Conservation (phyloP, 2,113 vertebrate species). For the Ciconia maguari region DNA sequence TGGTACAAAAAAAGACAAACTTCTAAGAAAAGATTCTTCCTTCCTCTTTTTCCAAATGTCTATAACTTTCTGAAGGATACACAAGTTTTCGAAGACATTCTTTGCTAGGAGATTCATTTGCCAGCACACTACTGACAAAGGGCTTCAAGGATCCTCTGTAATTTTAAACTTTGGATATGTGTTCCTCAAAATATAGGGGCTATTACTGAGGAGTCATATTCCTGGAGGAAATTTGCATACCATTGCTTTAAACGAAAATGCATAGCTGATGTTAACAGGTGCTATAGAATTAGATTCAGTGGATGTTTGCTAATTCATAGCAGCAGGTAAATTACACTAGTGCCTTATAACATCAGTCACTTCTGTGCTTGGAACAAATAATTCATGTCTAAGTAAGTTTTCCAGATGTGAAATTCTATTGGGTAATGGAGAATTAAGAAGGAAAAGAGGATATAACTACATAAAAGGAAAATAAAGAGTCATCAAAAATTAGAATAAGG, state of each 20-base stretch:
- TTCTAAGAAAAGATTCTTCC: background rate
- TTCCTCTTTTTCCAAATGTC: background rate
- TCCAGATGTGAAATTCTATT: background rate
- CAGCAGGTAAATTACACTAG: background rate
- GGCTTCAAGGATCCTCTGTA: background rate
- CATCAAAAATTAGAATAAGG: background rate
- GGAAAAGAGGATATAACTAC: background rate
- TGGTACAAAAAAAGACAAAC: background rate
- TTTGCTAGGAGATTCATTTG: background rate
- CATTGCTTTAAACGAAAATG: background rate
- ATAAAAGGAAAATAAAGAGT: background rate
- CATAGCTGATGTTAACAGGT: background rate
- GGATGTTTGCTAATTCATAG: background rate
- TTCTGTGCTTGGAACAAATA: background rate
- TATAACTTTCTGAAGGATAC: background rate
- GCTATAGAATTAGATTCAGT: background rate
- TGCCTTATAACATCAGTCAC: background rate
- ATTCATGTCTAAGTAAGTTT: background rate
- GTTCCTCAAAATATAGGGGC: background rate
- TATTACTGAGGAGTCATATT: background rate
- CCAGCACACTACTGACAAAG: background rate
- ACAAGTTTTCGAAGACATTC: background rate
- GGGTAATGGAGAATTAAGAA: background rate
- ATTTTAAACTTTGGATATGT: background rate
- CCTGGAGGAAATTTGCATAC: background rate